phyloP scores from a whole-genome alignment of 2,113 vertebrate genomes.

The Phaethon lepturus region DNA sequence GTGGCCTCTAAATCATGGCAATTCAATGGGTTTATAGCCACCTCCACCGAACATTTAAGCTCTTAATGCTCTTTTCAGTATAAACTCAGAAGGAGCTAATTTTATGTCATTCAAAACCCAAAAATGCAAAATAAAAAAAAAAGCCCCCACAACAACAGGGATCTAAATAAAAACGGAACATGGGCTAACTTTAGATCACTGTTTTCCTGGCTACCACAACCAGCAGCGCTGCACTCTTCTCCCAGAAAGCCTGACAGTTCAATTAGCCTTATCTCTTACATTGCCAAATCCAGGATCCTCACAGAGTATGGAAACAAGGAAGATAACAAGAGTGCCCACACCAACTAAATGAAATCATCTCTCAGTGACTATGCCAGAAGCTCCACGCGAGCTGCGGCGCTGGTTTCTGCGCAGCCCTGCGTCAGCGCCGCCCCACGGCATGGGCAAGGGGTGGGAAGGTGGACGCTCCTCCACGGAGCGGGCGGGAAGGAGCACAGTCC shows the following conservation, averaged over 20 bases:
- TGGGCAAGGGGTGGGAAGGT: background rate
- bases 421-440: background rate
- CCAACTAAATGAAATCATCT: background rate
- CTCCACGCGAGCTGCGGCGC: fast-evolving
- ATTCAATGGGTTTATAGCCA: background rate
- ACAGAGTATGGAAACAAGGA: background rate
- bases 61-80: conserved; percentile 5
- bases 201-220: background rate
- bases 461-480: background rate
- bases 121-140: conserved; percentile 32
- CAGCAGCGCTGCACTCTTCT: background rate
- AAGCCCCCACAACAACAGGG: background rate
- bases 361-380: background rate
- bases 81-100: conserved; percentile 1
- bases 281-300: background rate
- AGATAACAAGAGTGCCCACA: background rate
- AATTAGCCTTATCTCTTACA: background rate
- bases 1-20: background rate
- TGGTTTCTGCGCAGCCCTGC: background rate
- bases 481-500: background rate
- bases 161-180: background rate
- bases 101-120: conserved; percentile 7
- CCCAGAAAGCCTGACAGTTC: conserved; percentile 17
- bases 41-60: background rate
- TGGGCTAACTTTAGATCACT: conserved; percentile 11